Evolutionary conservation across 1,140 invertebrate species (phyloP), one percentile per base, ranked within the genome.

Genomic region (Pseudomyrmex cubaensis): DNA sequence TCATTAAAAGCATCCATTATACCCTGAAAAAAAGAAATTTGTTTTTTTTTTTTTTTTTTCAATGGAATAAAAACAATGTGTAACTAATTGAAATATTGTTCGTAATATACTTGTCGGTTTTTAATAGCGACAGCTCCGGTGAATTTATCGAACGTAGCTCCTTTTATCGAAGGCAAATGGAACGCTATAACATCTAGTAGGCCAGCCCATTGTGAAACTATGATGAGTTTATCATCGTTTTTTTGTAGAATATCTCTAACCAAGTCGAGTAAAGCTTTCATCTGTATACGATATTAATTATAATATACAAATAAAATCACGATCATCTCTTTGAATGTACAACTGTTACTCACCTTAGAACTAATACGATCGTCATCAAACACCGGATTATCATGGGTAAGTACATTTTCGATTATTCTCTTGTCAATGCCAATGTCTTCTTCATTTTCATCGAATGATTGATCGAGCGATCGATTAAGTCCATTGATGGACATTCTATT

Each of bases 121-220:
- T 95, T 94, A 0, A 97, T 95, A 0, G 96, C 94, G 77, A 97
- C 95, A 17, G 73, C 91, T 2, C 98, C 98, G 78, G 96, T 96
- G 7, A 98, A 95, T n/a, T 95, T 95, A 15, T 94, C 93, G 89
- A 94, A 96, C 1, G 90, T 86, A 7, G 97, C 94, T 1, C 93
- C 90, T 13, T 93, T 90, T 4, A 93, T 61, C 12, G 72, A 78
- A 8, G 94, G 87, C 17, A 98, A 93, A 90, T 97, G 95, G 1
- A 90, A 78, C 46, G 95, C 95, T 13, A 98, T 92, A 44, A 98
- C 95, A 1, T 96, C 91, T 7, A 99, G 92, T 89, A 98, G 95
- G 1, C 95, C 95, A 0, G 97, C 96, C 98, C 98, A 99, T 91
- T 98, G 98, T 0, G 98, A 98, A 1, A 99, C 97, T 8, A 98